These are phyloP conservation scores for Tenualosa ilisha DNA, from an alignment of 2,797 vertebrate genomes.

Conservation along the genomic window DNA sequence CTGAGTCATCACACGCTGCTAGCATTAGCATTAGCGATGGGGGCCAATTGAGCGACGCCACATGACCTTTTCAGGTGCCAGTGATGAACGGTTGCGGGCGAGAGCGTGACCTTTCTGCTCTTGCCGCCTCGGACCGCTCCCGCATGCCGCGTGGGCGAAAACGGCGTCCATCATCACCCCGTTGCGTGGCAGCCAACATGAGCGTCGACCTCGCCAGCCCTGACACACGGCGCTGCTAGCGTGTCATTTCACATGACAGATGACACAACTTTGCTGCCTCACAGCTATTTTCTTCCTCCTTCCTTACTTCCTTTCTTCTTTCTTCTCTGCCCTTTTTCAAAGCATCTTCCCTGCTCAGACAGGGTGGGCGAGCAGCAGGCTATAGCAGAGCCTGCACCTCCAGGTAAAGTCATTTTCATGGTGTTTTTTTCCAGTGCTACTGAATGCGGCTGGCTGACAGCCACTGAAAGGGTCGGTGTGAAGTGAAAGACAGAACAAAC, in stretches of 20 bases:
- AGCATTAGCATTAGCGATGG: conserved; percentile 42
- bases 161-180: not conserved
- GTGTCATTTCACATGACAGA: conserved; percentile 13
- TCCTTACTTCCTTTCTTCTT: not conserved
- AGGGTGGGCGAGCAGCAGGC: too few species aligned
- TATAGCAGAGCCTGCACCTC: too few species aligned
- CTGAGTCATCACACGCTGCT: conserved; percentile 31
- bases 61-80: conserved; percentile 69
- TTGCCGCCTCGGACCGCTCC: conserved; percentile 51
- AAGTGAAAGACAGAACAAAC: not conserved
- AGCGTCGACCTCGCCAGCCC: not conserved
- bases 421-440: not conserved
- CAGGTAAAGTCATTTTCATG: too few species aligned
- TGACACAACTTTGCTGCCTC: not conserved
- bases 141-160: not conserved
- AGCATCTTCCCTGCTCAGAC: not conserved
- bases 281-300: not conserved
- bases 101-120: conserved; percentile 75
- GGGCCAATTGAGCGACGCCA: conserved; percentile 60
- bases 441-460: not conserved
- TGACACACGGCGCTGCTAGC: not conserved
- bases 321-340: not conserved
- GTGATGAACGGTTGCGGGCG: conserved; percentile 71
- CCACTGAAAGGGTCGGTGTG: not conserved
- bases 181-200: not conserved